phyloP scores from a whole-genome alignment of 2,797 vertebrate genomes.

The Tarsius wallacei region DNA sequence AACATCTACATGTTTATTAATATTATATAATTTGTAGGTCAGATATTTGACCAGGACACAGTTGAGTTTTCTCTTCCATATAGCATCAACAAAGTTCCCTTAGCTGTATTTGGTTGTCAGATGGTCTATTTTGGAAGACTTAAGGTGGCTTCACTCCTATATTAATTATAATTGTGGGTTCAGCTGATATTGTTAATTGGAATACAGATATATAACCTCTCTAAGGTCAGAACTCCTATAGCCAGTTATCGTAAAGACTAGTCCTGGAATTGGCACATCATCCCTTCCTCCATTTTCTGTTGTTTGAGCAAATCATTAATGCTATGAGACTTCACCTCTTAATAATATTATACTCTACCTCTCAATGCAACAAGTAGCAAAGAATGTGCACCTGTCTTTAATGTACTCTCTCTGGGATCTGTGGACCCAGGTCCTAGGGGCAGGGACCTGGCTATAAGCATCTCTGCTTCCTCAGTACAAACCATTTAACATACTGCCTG shows the following conservation, averaged over 20 bases:
- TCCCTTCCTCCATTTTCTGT: background rate
- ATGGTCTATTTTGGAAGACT: background rate
- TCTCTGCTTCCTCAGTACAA: background rate
- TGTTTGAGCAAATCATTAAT: background rate
- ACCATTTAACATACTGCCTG: background rate
- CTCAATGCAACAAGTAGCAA: background rate
- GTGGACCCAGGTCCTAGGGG: background rate
- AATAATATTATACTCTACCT: background rate
- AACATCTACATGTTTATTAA: background rate
- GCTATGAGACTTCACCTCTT: background rate
- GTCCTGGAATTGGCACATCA: background rate
- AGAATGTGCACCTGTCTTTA: background rate
- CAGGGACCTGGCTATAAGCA: accelerated
- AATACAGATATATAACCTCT: accelerated
- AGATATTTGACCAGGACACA: background rate
- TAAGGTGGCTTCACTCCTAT: background rate
- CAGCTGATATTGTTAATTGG: background rate
- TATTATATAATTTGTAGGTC: background rate
- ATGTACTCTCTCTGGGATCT: background rate
- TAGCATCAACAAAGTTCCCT: background rate
- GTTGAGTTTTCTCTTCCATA: background rate
- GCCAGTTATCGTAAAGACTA: background rate
- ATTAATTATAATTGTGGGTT: background rate
- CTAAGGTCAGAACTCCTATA: background rate
- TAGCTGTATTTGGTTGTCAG: background rate